Conservation (phyloP, 2,797 vertebrate species). For the Morelia viridis region DNA sequence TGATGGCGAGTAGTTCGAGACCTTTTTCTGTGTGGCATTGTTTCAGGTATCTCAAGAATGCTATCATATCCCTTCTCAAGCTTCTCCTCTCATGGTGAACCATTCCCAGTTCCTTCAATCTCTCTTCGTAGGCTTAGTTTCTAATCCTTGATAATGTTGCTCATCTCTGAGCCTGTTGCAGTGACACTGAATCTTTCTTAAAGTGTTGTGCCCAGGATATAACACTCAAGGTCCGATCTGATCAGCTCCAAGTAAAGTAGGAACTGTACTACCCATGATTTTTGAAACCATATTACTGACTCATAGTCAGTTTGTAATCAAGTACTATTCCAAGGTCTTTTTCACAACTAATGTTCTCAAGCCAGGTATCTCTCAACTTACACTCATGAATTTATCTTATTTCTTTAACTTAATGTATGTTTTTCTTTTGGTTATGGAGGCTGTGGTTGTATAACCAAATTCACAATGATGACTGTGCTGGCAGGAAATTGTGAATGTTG, state of each 20-base stretch:
- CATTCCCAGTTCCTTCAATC: not conserved
- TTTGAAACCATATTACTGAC: not conserved
- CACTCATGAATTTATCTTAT: not conserved
- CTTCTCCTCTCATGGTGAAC: not conserved
- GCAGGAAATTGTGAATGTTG: not conserved
- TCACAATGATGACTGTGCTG: not conserved
- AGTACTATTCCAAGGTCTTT: not conserved
- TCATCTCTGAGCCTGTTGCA: not conserved
- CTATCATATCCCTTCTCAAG: not conserved
- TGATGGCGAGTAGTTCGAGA: not conserved
- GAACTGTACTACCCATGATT: not conserved
- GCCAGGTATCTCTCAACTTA: not conserved
- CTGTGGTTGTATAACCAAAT: not conserved
- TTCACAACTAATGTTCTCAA: not conserved
- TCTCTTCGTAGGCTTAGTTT: not conserved
- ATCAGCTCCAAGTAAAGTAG: not conserved
- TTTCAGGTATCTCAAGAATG: not conserved
- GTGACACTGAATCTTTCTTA: not conserved
- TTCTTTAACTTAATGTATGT: not conserved
- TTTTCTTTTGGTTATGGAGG: not conserved
- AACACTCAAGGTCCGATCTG: not conserved
- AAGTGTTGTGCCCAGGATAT: not conserved
- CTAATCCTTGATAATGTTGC: not conserved
- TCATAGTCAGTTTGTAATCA: not conserved
- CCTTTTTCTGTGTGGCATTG: not conserved